phyloP scores from a whole-genome alignment of 2,113 vertebrate genomes.

The Oncorhynchus kisutch region DNA sequence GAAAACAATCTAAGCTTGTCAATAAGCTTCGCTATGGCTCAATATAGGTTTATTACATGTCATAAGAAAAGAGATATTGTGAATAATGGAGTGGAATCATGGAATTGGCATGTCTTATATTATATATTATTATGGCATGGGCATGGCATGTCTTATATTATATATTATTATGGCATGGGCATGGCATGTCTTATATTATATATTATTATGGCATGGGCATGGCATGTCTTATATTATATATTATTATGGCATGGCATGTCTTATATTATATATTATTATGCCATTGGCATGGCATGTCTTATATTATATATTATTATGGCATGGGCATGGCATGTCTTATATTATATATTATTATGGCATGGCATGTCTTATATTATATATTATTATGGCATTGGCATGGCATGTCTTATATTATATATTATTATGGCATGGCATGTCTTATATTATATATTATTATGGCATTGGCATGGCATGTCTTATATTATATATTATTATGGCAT shows the following conservation, averaged over 20 bases:
- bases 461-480: too few species aligned
- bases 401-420: too few species aligned
- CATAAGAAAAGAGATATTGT: constrained; percentile 50
- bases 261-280: too few species aligned
- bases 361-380: constrained; percentile 35
- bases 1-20: constrained; percentile 54
- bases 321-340: too few species aligned
- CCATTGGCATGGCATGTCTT: constrained; percentile 47
- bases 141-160: constrained; percentile 43
- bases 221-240: constrained; percentile 35
- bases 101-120: constrained; percentile 20
- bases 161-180: background rate
- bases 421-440: constrained; percentile 47
- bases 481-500: too few species aligned
- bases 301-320: constrained; percentile 2
- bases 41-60: constrained; percentile 43
- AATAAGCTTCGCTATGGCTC: constrained; percentile 39
- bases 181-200: too few species aligned
- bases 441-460: constrained; percentile 2
- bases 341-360: too few species aligned
- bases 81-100: constrained; percentile 57
- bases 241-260: background rate
- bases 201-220: too few species aligned
- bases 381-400: background rate
- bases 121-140: too few species aligned